A percentile compares a stretch with the other conserved stretches of the same genome.
phyloP scores from a whole-genome alignment of 2,888 invertebrate genomes.

The Nasonovia ribisnigri region DNA sequence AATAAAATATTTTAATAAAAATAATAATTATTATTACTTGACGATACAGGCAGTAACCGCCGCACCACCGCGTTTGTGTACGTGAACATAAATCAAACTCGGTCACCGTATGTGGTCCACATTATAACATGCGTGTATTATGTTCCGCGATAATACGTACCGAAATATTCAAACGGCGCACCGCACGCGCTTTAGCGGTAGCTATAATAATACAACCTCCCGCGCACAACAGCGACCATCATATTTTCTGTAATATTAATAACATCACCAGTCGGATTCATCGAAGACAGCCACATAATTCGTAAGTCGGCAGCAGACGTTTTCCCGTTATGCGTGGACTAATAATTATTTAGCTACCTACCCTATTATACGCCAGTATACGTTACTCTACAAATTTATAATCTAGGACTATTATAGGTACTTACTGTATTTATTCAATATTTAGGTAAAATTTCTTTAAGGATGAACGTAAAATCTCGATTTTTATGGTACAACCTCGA shows the following conservation, averaged over 20 bases:
- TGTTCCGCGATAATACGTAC: not conserved
- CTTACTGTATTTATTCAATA: not conserved
- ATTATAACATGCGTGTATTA: not conserved
- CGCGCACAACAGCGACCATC: not conserved
- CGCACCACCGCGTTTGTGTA: not conserved
- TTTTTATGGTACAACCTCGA: not conserved
- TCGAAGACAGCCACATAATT: not conserved
- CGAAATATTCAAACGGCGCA: not conserved
- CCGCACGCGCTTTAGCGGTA: not conserved
- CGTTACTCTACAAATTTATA: not conserved
- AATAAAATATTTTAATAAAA: constrained; percentile 16
- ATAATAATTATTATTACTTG: not conserved
- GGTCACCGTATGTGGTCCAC: constrained; percentile 14
- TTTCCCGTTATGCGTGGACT: not conserved
- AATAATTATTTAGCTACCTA: not conserved
- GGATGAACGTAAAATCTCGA: not conserved
- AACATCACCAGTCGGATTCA: not conserved
- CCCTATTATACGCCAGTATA: not conserved
- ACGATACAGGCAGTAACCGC: not conserved
- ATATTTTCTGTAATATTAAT: not conserved
- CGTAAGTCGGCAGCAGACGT: not conserved
- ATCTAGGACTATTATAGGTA: no score
- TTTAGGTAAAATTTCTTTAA: not conserved
- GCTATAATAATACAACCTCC: not conserved
- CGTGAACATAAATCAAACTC: not conserved